Base-by-base conservation (phyloP, 1,140 invertebrate genomes). In the Maniola jurtina region DNA sequence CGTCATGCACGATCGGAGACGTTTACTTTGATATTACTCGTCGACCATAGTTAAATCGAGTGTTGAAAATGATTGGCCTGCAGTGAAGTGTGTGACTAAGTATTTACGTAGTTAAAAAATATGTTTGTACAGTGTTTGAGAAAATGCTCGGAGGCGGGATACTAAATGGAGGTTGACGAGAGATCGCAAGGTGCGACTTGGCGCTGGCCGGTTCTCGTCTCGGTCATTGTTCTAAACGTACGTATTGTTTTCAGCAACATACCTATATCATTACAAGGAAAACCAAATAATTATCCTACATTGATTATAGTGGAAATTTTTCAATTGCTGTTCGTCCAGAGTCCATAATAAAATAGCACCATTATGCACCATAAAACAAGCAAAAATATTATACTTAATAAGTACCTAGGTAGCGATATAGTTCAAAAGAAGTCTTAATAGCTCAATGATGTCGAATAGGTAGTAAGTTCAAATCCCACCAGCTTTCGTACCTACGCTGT, bases 151-250 rank as follows among this genome's bases (percentile, higher is more conserved):
- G 72, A 71, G 61, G 70, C 61, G 72, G 57, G 57, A 73, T 35
- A 69, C 60, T 82, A 83, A 76, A 90, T 88, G 86, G 88, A 90
- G 72, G 69, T 77, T 76, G 77, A 82, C 61, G 68, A 64, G 38
- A 71, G 70, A 79, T 62, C 61, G 52, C 66, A 75, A 54, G 63
- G 78, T 66, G 73, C 76, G 58, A 72, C 70, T 61, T 87, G 86
- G 88, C 86, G 81, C 64, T 90, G 84, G 88, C 79, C 83, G 68
- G 75, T 90, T n/a, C 73, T 90, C 13, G 48, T 83, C 40, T 84
- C 86, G 4, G 81, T 84, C 64, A 71, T 88, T 47, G 71, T 85
- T 50, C 73, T 90, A 56, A 88, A 90, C 66, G 88, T 88, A 74
- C 54, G 84, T 89, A 81, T 55, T n/a, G 10, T 40, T 7, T 40